Evolutionary conservation across 2,113 vertebrate species (phyloP), one percentile per base, ranked within the genome.

Genomic region (Campylomormyrus tamandua): DNA sequence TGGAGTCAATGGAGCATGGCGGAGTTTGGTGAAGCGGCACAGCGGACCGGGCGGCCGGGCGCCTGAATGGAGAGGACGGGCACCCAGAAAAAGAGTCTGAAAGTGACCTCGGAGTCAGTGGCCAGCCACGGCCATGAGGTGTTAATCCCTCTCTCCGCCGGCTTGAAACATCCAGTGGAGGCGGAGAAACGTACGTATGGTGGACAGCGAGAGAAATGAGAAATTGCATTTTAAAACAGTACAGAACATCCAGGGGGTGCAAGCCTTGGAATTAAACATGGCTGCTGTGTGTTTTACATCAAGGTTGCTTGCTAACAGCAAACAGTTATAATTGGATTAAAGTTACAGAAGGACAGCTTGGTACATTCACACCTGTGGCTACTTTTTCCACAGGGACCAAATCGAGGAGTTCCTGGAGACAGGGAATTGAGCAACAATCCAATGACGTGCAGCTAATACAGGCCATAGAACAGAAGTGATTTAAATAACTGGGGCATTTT

Each of bases 1-100:
- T 35, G 9, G 21, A 88, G 24, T 77, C 85, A 87, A 90, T 80
- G 88, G 88, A 87, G 90, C 86, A 45, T 62, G 56, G 74, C 77
- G 87, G 56, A 86, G 58, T 91, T 87, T n/a, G 66, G 88, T 86
- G 90, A 92, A 91, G 87, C 89, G 90, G 90, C 56, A 77, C 89
- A 80, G 85, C 31, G 88, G 83, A 90, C 85, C 87, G 39, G 39
- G 77, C 86, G 45, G 84, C 90, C 66, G 88, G 90, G 90, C 91
- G 90, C 88, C 62, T 90, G 39, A 87, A 87, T 83, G 27, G 62
- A 86, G 89, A 8, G 19, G 74, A 87, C 17, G 35, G 2, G 15
- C 35, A 31, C 10, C 27, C 27, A 11, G 27, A 70, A 70, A 70
- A 70, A 27, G 62, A 31, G n/a, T 80, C 74, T 80, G 74, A 80